Conservation (phyloP, 2,113 vertebrate species). For the Vicugna pacos region DNA sequence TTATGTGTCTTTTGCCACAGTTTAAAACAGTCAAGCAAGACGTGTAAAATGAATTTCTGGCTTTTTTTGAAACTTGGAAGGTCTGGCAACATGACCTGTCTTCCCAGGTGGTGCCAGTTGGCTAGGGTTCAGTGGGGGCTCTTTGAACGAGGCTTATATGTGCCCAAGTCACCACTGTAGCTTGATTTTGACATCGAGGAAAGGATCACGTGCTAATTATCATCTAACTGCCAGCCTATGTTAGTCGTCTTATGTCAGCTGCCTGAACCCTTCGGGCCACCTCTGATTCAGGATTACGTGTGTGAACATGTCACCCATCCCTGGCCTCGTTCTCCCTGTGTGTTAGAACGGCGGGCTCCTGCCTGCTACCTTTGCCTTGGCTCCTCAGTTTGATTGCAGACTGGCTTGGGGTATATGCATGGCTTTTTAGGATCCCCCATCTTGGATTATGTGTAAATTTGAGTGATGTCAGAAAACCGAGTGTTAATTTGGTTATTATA, state of each 20-base stretch:
- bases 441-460: neutral
- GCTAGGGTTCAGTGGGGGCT: neutral
- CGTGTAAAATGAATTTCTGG: conserved; percentile 1
- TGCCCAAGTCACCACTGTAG: neutral
- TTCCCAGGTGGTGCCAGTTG: neutral
- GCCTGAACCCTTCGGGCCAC: neutral
- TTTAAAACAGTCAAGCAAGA: neutral
- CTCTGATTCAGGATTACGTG: neutral
- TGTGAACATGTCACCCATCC: neutral
- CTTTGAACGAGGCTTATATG: neutral
- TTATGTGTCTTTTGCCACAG: conserved; percentile 3
- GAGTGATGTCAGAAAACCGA: conserved; percentile 23
- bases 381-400: neutral
- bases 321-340: neutral
- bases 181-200: neutral
- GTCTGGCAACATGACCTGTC: neutral
- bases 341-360: neutral
- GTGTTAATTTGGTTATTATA: neutral
- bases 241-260: neutral
- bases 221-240: neutral
- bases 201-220: neutral
- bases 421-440: neutral
- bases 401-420: neutral
- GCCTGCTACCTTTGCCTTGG: neutral
- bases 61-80: conserved; percentile 35